Evolutionary conservation across 2,888 invertebrate genomes (phyloP), one percentile per base, ranked within the genome.

Genomic region (Caenorhabditis panamensis): DNA sequence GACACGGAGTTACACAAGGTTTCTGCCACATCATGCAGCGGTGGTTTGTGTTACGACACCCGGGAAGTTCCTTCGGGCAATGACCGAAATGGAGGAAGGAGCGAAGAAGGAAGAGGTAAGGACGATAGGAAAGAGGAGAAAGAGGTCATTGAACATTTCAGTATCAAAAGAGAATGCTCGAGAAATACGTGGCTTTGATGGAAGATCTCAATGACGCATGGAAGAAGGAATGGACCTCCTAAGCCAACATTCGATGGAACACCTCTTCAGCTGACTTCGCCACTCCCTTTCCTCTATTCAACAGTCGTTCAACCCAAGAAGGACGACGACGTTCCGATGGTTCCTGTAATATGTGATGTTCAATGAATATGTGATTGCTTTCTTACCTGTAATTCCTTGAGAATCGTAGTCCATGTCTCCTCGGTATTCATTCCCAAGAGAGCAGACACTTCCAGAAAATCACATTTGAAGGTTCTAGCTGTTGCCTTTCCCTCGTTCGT

Each of bases 231-330:
- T 37, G 20, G 36, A 20, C n/a, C 16, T 41, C 6, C 26, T 62
- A 72, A 37, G 71, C 63, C 13, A 69, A 56, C 66, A 79, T 75
- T 24, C 79, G 73, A 44, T 82, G 82, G 44, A 89, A 86, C 26
- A 89, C 81, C 49, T 86, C 88, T 59, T 89, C 89, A 28, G 89
- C 89, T 13, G 87, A 87, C 58, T 89, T 89, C 31, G 89, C 89
- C 20, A 89, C 86, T 22, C 82, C 84, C 51, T 87, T 83, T 51
- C 89, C 89, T 6, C 86, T 61, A 26, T 85, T 84, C 41, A 89
- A 68, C 22, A 89, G 79, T 16, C 86, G 78, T 22, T 84, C 84
- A 49, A 87, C 78, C 82, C 82, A 84, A 8, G 79, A 79, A 16
- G 69, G 79, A 36, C 79, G 68, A 13, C 73, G 24, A 18, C 75